Base-by-base conservation (phyloP, 2,888 invertebrate species). In the Tenthredo livida region DNA sequence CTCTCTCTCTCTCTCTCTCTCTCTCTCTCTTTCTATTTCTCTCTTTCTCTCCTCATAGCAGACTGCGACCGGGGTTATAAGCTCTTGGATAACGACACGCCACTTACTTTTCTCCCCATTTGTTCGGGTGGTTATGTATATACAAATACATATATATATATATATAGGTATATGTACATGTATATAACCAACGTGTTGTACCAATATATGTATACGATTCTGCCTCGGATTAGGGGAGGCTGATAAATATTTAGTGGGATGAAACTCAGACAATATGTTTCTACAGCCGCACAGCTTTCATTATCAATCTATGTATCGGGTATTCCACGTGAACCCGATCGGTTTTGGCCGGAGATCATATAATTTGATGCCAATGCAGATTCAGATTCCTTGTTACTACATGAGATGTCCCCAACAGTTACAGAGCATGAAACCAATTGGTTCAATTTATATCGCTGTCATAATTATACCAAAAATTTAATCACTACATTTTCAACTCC, bases 31-130 rank as follows among this genome's bases (percentile, higher is more conserved):
- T n/a, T n/a, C n/a, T n/a, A n/a, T n/a, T n/a, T n/a, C n/a, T n/a
- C n/a, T n/a, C 61, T 73, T 58, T 84, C 72, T 84, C 87, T 87
- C 87, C 86, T 85, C 86, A 85, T 84, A 17, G 21, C 77, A 65
- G 17, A 67, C 82, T 73, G 84, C 85, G 85, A 84, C 73, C 85
- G 85, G 83, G 77, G 58, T 83, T 77, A 67, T 78, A 72, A 78
- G 77, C 33, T 83, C 21, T 65, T 83, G 89, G 88, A 90, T 89
- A 89, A 88, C 88, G 89, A 89, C 89, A 89, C 89, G 88, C 89
- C 89, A 89, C 90, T 90, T 90, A 91, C 90, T 92, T 92, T 91
- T 91, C 90, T 89, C 87, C 88, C 90, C 89, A 91, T 92, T 92
- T 92, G 89, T 91, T 88, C 86, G 84, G 85, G 75, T 40, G 84